Percentiles rank a stretch among this genome's conserved stretches.
phyloP scores from a whole-genome alignment of 2,888 invertebrate genomes.

The Plebejus argus region DNA sequence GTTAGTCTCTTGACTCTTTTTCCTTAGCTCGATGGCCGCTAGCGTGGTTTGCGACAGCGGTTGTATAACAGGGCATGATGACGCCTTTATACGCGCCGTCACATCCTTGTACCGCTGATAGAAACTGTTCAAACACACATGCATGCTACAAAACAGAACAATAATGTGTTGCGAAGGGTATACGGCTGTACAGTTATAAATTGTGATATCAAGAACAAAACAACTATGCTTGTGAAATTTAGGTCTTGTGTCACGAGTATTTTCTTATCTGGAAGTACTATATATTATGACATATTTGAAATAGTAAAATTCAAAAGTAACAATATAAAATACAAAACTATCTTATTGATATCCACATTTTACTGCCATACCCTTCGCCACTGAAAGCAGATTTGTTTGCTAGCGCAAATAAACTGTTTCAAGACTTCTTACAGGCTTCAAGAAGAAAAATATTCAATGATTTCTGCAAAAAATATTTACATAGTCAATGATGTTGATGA shows the following conservation, averaged over 20 bases:
- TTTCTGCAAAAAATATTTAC: slow-evolving; percentile 5
- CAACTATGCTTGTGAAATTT: too few species aligned
- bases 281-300: too few species aligned
- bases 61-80: slow-evolving; percentile 88
- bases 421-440: slow-evolving; percentile 11
- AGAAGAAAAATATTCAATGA: slow-evolving; percentile 10
- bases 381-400: slow-evolving; percentile 15
- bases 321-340: too few species aligned
- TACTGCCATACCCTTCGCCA: background rate
- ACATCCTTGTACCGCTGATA: slow-evolving; percentile 93
- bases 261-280: too few species aligned
- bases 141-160: slow-evolving; percentile 41
- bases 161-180: background rate
- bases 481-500: background rate
- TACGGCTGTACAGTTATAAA: background rate
- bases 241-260: too few species aligned
- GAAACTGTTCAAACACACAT: slow-evolving; percentile 84
- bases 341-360: too few species aligned
- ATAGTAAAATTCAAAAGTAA: too few species aligned
- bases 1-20: slow-evolving; percentile 62
- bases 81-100: slow-evolving; percentile 93
- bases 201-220: background rate
- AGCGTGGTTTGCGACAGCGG: slow-evolving; percentile 76
- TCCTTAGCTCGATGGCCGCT: slow-evolving; percentile 56
- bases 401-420: slow-evolving; percentile 1